Base-by-base conservation (phyloP, 2,113 vertebrate species). In the Isichthys henryi region DNA sequence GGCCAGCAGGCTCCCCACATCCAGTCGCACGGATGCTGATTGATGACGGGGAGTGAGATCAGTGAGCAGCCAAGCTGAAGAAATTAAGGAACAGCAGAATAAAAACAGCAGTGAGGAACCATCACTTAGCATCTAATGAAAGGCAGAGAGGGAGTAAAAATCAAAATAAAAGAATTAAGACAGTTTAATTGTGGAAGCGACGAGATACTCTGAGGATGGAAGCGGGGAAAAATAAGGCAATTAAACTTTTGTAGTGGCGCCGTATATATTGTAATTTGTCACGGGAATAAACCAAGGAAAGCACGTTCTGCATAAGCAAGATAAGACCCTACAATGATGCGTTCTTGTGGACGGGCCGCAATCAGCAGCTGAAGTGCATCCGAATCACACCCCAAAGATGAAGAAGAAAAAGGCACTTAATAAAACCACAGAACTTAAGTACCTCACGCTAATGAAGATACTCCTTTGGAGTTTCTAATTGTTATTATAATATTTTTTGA, bases 261-360 rank as follows among this genome's bases (percentile, higher is more conserved):
- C 95, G 92, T 94, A 93, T 93, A 95, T 95, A 92, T 93, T 88
- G 90, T 87, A 91, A 94, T 93, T 93, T 94, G 93, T 80, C 91
- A 89, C 89, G 91, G 90, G 49, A 48, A 88, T 88, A 88, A 92
- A 94, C 91, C 3, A 94, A 93, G 92, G 93, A 92, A 94, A 95
- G 94, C 92, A 93, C 92, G 91, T 53, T 50, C 94, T 95, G 94
- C 27, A 43, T 9, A 19, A 86, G 92, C 87, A 23, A 92, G 95
- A 96, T 96, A 96, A 96, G 94, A 89, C 88, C 90, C 88, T 92
- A 91, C 91, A 92, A 93, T 94, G 92, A 93, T 89, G 88, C 87
- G 90, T 90, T 91, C 43, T 87, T 90, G 90, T 86, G 92, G 91
- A 86, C 88, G 91, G 90, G 91, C 90, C 90, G 91, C 92, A 94